Evolutionary conservation across 2,888 invertebrate species (phyloP), one percentile per base, ranked within the genome.

Genomic region (Limenitis camilla): DNA sequence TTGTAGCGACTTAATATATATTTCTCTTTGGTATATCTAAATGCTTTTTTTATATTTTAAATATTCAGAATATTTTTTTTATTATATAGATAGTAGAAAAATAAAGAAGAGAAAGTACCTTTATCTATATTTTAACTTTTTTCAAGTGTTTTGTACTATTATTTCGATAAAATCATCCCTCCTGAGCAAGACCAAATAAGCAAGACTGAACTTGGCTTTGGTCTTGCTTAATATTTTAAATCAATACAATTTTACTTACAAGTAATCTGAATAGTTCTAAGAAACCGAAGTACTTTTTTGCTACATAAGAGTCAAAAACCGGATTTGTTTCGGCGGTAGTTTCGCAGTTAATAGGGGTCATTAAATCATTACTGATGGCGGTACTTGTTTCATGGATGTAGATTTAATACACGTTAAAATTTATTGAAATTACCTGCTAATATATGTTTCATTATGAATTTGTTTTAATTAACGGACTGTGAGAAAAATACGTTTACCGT

Each of bases 301-400:
- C 45, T 38, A 29, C 11, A 45, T 19, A 19, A 19, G 19, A 19
- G 11, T 44, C 35, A 45, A 45, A 45, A 45, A 45, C 45, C 45
- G 45, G 45, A 45, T 45, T 38, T 30, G 40, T 44, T n/a, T 44
- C 11, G 49, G 6, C 43, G 31, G 32, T 43, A 38, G 27, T 43
- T 43, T 49, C 38, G 39, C 29, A 33, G 39, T 39, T 50, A 50
- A 28, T 39, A 19, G 40, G 32, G 28, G 28, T 50, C 44, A 50
- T 50, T 39, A 50, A 44, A 50, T 44, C 28, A 39, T 44, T 38
- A 49, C 11, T 39, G 42, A 27, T 35, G 45, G 36, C 19, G 45
- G 29, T 30, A 36, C 19, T 45, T 11, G 36, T 36, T 45, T 36
- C 29, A 38, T 38, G 30, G 29, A 45, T 45, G 35, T 36, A 38